Evolutionary conservation across 2,888 invertebrate genomes (phyloP).

Genomic region (Micropterix aruncella): DNA sequence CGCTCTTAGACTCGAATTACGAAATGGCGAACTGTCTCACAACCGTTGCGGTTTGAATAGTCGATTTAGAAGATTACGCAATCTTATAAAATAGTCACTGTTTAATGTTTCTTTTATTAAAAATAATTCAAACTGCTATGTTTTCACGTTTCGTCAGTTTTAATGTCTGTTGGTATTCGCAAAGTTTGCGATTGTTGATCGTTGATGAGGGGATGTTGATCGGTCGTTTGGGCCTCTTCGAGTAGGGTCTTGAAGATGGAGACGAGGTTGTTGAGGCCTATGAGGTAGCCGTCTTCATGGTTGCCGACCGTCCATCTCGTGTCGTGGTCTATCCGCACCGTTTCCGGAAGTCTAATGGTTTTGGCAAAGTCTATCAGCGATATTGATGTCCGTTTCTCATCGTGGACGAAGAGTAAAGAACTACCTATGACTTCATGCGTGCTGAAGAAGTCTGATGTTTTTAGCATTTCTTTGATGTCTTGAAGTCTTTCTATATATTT

Average conservation of each 20-base stretch:
- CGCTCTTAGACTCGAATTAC: too few relatives aligned
- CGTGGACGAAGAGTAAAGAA: slow-evolving; percentile 89
- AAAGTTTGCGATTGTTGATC: slow-evolving; percentile 1
- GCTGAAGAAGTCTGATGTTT: slow-evolving; percentile 79
- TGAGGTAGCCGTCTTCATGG: slow-evolving; percentile 92
- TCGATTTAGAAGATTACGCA: neutral
- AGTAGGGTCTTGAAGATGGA: slow-evolving; percentile 61
- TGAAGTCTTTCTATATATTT: slow-evolving; percentile 76
- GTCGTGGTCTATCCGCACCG: slow-evolving; percentile 61
- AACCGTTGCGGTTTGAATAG: too few relatives aligned
- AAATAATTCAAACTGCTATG: too few relatives aligned
- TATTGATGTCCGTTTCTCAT: slow-evolving; percentile 71
- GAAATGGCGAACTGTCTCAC: too few relatives aligned
- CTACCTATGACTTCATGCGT: slow-evolving; percentile 91
- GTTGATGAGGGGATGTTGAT: slow-evolving; percentile 2
- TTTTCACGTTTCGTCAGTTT: slow-evolving; percentile 7
- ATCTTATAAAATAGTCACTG: neutral
- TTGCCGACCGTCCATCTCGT: slow-evolving; percentile 88
- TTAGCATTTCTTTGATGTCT: slow-evolving; percentile 68
- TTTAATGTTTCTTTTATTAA: too few relatives aligned
- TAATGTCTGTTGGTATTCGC: slow-evolving; percentile 1
- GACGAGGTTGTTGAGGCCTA: slow-evolving; percentile 82
- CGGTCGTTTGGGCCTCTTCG: slow-evolving; percentile 20
- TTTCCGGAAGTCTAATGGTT: slow-evolving; percentile 67
- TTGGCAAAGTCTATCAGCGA: slow-evolving; percentile 99